Conservation (phyloP, 2,113 vertebrate species). For the Phocoena sinus region DNA sequence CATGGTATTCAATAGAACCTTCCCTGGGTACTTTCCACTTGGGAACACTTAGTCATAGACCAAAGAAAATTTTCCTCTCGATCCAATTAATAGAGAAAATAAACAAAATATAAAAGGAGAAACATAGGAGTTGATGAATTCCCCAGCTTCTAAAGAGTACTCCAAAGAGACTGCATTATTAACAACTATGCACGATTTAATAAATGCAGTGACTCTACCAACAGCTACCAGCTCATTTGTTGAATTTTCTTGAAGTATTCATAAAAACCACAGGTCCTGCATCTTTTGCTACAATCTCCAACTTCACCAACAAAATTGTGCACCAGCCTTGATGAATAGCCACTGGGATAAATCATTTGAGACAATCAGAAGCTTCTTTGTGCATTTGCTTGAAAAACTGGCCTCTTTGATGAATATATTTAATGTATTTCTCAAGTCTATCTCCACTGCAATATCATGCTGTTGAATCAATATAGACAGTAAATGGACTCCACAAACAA, state of each 20-base stretch:
- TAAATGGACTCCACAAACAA: background rate
- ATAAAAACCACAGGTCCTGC: background rate
- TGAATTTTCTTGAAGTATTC: background rate
- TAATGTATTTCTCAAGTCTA: background rate
- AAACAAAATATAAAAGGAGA: background rate
- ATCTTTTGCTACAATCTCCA: constrained; percentile 3
- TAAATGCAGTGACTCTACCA: background rate
- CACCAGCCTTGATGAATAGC: background rate
- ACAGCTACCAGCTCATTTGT: background rate
- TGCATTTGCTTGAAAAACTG: background rate
- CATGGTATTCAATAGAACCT: background rate
- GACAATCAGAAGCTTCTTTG: background rate
- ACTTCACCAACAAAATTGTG: background rate
- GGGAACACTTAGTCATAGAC: background rate
- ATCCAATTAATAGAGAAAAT: background rate
- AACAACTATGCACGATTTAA: background rate
- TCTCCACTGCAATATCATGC: background rate
- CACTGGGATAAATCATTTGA: background rate
- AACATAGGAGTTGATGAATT: background rate
- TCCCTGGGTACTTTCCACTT: background rate
- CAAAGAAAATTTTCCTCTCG: background rate
- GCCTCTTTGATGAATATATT: background rate
- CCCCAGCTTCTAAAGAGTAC: background rate
- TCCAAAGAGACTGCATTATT: background rate
- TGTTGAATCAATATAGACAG: background rate